Evolutionary conservation across 92 coral and sea anemone genomes (phyloP), one percentile per base, ranked within the genome.

Genomic region (Phenganax marumi): DNA sequence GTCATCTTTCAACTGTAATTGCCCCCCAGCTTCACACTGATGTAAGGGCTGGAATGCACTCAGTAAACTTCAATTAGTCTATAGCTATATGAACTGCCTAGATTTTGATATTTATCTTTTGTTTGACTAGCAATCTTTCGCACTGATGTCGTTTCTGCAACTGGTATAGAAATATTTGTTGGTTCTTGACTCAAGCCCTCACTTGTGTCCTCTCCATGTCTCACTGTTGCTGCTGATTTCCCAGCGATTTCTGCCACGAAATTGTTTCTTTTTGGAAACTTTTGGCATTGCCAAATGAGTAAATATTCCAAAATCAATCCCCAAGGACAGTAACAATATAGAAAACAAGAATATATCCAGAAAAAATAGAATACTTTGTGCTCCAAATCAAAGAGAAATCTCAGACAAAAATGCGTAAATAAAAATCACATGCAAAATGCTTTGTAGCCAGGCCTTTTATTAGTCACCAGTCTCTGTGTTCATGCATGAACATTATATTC

Each of bases 41-140:
- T 70, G 76, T 70, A 70, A 70, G 13, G 24, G 76, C 26, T 70
- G 76, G 55, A 70, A 70, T 70, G 76, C 76, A 70, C 76, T 70
- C 76, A 70, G 47, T 22, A 70, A 70, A 70, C 55, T 33, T 64
- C 70, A 64, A 18, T 64, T 47, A 64, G 13, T 25, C 70, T 64
- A 64, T 22, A 64, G 19, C 70, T 64, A 64, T 22, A 64, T 64
- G 70, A 64, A 64, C 19, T 64, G 43, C 43, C 43, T 33, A 33
- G 43, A 8, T 25, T 16, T 64, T 17, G 70, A 64, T 60, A 18
- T 60, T 6, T 13, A 64, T 64, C 70, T 64, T 64, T 47, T 18
- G 47, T 64, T 18, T 64, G 47, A 64, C 19, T 13, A 18, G 46
- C 46, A 64, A 64, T 46, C 12, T 64, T 64, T 25, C 13, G 70